Evolutionary conservation across 2,113 vertebrate genomes (phyloP), one percentile per base, ranked within the genome.

Genomic region (Butastur rufipennis): DNA sequence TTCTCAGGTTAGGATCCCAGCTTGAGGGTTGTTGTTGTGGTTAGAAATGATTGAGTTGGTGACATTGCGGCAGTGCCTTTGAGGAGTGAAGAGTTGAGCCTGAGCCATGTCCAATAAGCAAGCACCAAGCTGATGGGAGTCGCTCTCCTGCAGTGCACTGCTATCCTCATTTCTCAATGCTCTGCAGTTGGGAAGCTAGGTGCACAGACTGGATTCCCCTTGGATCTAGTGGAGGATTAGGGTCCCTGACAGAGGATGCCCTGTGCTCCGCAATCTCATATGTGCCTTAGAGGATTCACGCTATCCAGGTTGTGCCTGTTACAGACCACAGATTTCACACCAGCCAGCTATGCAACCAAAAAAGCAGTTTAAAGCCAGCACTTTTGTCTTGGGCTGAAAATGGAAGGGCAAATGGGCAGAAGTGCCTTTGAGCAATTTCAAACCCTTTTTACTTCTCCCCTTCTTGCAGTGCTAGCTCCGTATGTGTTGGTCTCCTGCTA

Each of bases 201-300:
- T 94, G 96, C 95, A 95, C 95, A 90, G 94, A 86, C 96, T 97
- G 91, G 95, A 90, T 97, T 97, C 96, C 95, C 93, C 87, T 90
- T 91, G 96, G 92, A 96, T 96, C 85, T 96, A 52, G 95, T 90
- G 95, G 95, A 95, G 82, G 88, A 89, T 75, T 40, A 74, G 95
- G 96, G 93, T 87, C 97, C 88, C 90, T n/a, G 42, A 47, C 40
- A 62, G 89, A 92, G 78, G 85, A 45, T 91, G 59, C 88, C 79
- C 92, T 74, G 80, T 74, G 70, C 93, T 97, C 86, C 42, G 0
- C 91, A 80, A 55, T 88, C 88, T 95, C 89, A 78, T 82, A 91
- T 71, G 97, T 98, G 98, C 98, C 98, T 98, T 98, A 97, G 96
- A 97, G 95, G 93, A 92, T 97, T 98, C 98, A 97, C 91, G 80